Evolutionary conservation across 2,113 vertebrate genomes (phyloP).

Genomic region (Gulo gulo): DNA sequence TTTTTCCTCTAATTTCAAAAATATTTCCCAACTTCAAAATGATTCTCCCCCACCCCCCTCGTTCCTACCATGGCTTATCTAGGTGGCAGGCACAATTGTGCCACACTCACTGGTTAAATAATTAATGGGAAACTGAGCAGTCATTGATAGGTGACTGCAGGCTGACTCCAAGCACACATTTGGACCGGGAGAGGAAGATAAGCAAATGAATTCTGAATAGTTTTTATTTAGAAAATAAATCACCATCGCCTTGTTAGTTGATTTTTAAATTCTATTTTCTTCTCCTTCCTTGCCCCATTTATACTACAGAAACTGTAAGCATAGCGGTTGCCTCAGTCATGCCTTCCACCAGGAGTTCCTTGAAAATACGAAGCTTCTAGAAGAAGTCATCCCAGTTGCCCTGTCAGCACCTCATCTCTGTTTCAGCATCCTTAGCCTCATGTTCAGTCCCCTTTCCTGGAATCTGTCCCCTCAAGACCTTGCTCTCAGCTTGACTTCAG

Average conservation of each 20-base stretch:
- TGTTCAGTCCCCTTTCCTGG: neutral
- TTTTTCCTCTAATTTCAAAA: conserved; percentile 6
- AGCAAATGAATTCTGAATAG: neutral
- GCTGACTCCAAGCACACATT: neutral
- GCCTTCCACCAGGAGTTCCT: neutral
- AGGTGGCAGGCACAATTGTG: neutral
- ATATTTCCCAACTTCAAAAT: neutral
- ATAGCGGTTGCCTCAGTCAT: neutral
- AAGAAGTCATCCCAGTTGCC: neutral
- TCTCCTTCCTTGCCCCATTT: neutral
- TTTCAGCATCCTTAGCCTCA: neutral
- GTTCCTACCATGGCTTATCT: neutral
- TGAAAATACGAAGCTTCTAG: neutral
- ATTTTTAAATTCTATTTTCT: neutral
- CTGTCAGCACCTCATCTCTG: neutral
- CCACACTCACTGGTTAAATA: neutral
- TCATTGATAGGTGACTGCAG: too few species aligned
- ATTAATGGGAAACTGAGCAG: neutral
- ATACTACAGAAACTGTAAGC: neutral
- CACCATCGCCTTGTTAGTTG: neutral
- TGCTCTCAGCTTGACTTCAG: neutral
- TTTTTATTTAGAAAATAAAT: neutral
- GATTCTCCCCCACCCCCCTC: neutral
- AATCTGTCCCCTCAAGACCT: neutral
- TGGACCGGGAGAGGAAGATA: neutral